Conservation (phyloP, 2,797 vertebrate genomes). For the Ciconia nigra region DNA sequence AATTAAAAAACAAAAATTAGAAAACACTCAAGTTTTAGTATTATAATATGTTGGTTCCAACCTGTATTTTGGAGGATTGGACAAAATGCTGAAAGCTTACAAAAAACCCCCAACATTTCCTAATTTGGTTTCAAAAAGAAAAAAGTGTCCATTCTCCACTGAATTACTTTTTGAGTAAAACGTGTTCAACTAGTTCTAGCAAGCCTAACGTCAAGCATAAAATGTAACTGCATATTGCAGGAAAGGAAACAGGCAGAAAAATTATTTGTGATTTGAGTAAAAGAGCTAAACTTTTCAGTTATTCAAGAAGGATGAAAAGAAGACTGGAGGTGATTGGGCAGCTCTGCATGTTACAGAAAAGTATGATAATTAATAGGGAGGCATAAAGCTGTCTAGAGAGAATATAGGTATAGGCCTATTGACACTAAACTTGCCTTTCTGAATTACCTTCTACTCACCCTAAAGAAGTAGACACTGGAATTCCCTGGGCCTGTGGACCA, state of each 20-base stretch:
- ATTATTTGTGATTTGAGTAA: not conserved
- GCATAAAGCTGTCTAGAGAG: not conserved
- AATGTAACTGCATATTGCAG: not conserved
- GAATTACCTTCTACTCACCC: not conserved
- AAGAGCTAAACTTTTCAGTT: not conserved
- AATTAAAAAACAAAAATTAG: not conserved
- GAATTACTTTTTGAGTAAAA: not conserved
- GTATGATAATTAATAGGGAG: not conserved
- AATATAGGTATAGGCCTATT: not conserved
- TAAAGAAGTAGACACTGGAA: not conserved
- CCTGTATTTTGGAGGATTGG: not conserved
- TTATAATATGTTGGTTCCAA: not conserved
- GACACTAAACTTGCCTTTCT: not conserved
- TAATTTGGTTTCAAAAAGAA: not conserved
- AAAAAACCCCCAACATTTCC: accelerated
- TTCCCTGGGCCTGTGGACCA: not conserved
- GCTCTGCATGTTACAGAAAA: not conserved
- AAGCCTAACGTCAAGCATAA: not conserved
- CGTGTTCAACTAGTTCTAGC: not conserved
- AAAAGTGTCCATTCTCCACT: not conserved
- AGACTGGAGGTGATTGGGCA: not conserved
- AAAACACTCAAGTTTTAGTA: not conserved
- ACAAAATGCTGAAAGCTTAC: not conserved
- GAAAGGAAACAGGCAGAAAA: not conserved
- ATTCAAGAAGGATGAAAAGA: not conserved